Base-by-base conservation (phyloP, 2,797 vertebrate species). In the Danio kyathit region DNA sequence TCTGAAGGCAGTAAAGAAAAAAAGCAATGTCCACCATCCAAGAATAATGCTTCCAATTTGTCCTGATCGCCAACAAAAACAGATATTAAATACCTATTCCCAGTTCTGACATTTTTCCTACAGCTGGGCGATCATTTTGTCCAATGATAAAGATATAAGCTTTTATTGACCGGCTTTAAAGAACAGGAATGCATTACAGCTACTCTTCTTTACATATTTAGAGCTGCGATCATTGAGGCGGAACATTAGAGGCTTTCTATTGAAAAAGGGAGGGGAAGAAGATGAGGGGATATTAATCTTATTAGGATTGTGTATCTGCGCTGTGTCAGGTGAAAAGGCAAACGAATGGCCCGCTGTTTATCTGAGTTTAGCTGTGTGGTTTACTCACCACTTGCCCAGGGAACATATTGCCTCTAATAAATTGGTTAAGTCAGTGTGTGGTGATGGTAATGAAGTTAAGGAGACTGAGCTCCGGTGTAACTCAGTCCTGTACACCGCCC, bases 261-360 rank as follows among this genome's bases (percentile, higher is more conserved):
- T 8, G 83, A 86, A 82, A 91, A 89, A 87, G 83, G 91, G 89
- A 89, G 92, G 89, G 88, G 91, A 92, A 86, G 89, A 88, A 81
- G 90, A 91, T 88, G 90, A 88, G 88, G 88, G 91, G 88, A 91
- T 92, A 97, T 97, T 95, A 96, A 96, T 97, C 96, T 96, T 96
- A 95, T 96, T 96, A 95, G 95, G 93, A 96, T 96, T 95, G 87
- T 98, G 97, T 95, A 98, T 98, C 96, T 97, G 95, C 87, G 88
- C 88, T 88, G 93, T 96, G 96, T 97, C 96, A 96, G 95, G 94
- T 96, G 94, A 96, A 93, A 94, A 97, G 95, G 96, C 95, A 97
- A 97, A 98, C 94, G 95, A 97, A 98, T 96, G 94, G 95, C 86
- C 85, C 73, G 93, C 93, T 96, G 95, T 99, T 98, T 98, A 98